Conservation (phyloP, 1,140 invertebrate species). For the Goniozus legneri region DNA sequence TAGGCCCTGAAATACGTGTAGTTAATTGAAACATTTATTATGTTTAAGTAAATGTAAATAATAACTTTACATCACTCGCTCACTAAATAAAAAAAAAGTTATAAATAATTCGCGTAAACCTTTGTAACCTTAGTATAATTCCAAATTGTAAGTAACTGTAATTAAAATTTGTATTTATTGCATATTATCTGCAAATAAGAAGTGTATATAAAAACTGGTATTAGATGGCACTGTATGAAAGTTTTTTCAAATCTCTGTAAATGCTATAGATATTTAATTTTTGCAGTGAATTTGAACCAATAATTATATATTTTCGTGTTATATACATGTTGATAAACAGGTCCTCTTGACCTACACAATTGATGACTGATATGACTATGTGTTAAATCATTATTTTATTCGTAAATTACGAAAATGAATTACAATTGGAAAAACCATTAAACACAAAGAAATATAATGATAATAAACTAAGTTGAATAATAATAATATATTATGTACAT, state of each 20-base stretch:
- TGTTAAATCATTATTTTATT: neutral
- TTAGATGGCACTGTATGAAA: slow-evolving; percentile 1
- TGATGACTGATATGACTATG: neutral
- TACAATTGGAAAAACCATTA: too few species aligned
- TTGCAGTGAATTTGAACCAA: too few species aligned
- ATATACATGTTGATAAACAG: neutral
- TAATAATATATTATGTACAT: neutral
- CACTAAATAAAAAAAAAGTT: slow-evolving; percentile 33
- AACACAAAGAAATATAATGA: too few species aligned
- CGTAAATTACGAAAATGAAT: neutral
- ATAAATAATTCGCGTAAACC: slow-evolving; percentile 31
- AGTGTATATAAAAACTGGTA: slow-evolving; percentile 19
- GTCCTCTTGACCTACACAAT: neutral
- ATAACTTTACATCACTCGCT: slow-evolving; percentile 32
- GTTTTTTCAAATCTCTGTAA: neutral
- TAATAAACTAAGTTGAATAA: neutral
- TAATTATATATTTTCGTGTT: too few species aligned
- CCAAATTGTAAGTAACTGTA: slow-evolving; percentile 7
- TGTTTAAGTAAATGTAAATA: slow-evolving; percentile 32
- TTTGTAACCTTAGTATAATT: slow-evolving; percentile 20
- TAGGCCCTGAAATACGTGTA: slow-evolving; percentile 27
- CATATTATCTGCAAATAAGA: slow-evolving; percentile 19
- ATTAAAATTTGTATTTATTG: slow-evolving; percentile 9
- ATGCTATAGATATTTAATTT: too few species aligned
- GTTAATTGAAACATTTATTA: slow-evolving; percentile 30